Conservation (phyloP, 2,888 invertebrate species). For the Sisyra terminalis region DNA sequence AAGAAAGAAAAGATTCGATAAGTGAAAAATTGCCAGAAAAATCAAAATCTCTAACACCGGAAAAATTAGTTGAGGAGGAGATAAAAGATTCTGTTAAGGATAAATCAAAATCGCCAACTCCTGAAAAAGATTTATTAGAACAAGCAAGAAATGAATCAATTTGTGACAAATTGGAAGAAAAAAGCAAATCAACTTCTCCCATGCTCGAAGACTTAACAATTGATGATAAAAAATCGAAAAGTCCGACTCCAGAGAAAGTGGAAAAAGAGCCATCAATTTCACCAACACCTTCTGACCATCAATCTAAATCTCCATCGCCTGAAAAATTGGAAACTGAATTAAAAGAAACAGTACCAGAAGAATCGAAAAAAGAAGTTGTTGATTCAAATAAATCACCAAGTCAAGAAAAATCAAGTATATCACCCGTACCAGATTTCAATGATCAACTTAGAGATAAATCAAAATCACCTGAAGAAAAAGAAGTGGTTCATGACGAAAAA, state of each 20-base stretch:
- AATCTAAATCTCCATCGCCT: background rate
- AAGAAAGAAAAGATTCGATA: constrained; percentile 8
- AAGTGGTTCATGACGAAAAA: constrained; percentile 8
- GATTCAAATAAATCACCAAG: background rate
- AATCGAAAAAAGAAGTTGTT: no score
- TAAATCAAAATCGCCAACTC: constrained; percentile 12
- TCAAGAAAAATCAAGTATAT: background rate
- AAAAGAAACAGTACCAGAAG: no score
- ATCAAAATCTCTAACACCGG: constrained; percentile 9
- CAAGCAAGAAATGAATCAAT: constrained; percentile 1
- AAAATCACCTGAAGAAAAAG: constrained; percentile 5
- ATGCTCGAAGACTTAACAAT: background rate
- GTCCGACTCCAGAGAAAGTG: background rate
- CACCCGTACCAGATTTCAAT: background rate
- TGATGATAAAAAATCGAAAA: background rate
- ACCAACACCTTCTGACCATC: background rate
- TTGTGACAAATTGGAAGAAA: background rate
- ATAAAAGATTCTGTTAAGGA: constrained; percentile 1
- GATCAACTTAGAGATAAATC: background rate
- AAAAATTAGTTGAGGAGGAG: constrained; percentile 14
- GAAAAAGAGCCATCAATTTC: constrained; percentile 4
- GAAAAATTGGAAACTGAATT: background rate
- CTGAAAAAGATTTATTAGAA: constrained; percentile 8
- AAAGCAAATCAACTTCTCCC: background rate
- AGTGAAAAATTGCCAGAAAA: constrained; percentile 8